phyloP scores from a whole-genome alignment of 2,797 vertebrate genomes.

The Euphonia xanthogaster region DNA sequence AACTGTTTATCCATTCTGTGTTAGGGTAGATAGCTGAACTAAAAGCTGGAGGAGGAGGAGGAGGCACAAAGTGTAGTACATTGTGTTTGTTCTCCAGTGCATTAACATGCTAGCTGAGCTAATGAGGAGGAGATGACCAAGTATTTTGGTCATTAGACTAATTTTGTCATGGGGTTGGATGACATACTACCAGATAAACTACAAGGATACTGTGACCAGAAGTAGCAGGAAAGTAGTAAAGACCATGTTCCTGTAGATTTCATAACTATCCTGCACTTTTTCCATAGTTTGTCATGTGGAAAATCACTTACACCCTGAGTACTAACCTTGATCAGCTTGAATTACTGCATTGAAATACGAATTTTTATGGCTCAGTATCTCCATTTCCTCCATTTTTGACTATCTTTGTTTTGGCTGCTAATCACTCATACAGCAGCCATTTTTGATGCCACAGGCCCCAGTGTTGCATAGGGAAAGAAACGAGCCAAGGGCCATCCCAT shows the following conservation, averaged over 20 bases:
- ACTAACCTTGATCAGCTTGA: neutral
- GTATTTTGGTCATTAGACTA: constrained; percentile 1
- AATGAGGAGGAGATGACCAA: neutral
- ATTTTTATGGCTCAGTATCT: neutral
- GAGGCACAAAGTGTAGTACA: neutral
- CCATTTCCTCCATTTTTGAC: neutral
- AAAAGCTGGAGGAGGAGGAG: neutral
- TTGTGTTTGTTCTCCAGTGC: neutral
- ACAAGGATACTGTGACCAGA: neutral
- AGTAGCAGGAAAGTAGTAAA: neutral
- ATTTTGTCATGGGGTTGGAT: neutral
- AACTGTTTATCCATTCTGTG: neutral
- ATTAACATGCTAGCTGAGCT: neutral
- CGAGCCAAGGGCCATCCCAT: neutral
- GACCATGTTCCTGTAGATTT: neutral
- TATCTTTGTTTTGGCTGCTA: constrained; percentile 1
- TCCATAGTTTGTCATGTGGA: neutral
- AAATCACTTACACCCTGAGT: neutral
- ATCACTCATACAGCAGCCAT: neutral
- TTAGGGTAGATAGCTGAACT: neutral
- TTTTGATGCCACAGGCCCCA: neutral
- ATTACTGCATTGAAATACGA: neutral
- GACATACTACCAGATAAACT: neutral
- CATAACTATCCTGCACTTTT: neutral
- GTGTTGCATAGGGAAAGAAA: neutral